These are phyloP conservation scores for Pipa parva DNA, from an alignment of 2,113 vertebrate species.

Conservation along the genomic window DNA sequence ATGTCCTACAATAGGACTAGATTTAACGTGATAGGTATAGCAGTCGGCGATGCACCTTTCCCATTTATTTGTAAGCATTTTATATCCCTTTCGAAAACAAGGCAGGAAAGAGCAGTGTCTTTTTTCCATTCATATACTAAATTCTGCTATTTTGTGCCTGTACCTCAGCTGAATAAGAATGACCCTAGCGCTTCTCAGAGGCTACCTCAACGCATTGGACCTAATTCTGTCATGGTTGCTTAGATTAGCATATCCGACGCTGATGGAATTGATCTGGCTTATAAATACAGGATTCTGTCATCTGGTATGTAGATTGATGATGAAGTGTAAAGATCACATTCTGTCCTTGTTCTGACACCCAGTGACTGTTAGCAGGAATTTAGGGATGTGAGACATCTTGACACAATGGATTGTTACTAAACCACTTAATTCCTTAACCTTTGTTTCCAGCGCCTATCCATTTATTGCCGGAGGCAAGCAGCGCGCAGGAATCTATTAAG, in stretches of 20 bases:
- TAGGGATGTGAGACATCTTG: conserved; percentile 19
- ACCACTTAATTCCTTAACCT: conserved; percentile 10
- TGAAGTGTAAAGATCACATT: conserved; percentile 17
- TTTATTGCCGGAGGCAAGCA: conserved; percentile 18
- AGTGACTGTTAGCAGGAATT: conserved; percentile 16
- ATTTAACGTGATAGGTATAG: too few relatives aligned
- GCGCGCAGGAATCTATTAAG: conserved; percentile 9
- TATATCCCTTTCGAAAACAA: too few relatives aligned
- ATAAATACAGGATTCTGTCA: conserved; percentile 20
- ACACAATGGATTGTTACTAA: conserved; percentile 23
- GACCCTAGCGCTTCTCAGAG: not conserved
- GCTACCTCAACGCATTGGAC: not conserved
- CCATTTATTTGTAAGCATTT: too few relatives aligned
- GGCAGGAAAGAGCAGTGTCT: too few relatives aligned
- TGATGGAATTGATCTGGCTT: conserved; percentile 31
- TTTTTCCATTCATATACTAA: too few relatives aligned
- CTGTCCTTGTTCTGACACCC: conserved; percentile 14
- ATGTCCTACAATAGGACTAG: too few relatives aligned
- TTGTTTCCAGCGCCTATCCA: not conserved
- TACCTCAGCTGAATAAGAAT: not conserved
- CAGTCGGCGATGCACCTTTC: too few relatives aligned
- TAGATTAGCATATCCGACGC: conserved; percentile 20
- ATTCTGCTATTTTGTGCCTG: not conserved
- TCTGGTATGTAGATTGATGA: conserved; percentile 27
- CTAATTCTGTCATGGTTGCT: not conserved